Evolutionary conservation across 2,113 vertebrate species (phyloP).

Genomic region (Scopus umbretta): DNA sequence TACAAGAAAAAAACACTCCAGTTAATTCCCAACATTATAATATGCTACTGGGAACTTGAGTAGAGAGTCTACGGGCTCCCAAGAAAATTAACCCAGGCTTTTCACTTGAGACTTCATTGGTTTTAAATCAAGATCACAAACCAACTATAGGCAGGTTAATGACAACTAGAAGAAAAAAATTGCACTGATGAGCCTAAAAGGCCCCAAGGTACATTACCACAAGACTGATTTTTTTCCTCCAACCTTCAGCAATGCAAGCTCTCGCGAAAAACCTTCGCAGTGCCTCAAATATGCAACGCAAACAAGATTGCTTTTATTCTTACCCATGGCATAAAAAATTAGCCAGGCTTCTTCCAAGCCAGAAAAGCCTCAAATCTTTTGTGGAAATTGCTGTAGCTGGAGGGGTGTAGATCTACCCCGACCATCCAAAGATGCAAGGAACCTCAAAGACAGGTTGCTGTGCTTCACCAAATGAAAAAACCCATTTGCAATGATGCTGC

Average conservation of each 20-base stretch:
- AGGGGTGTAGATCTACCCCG: background rate
- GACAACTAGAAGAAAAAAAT: background rate
- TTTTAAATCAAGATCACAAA: constrained; percentile 12
- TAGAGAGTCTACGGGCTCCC: background rate
- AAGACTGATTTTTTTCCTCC: background rate
- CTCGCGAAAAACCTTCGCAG: background rate
- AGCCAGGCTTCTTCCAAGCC: background rate
- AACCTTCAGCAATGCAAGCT: background rate
- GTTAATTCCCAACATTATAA: background rate
- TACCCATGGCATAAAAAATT: background rate
- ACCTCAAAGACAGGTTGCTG: background rate
- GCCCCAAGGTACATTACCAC: background rate
- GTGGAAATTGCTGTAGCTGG: background rate
- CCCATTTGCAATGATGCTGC: background rate
- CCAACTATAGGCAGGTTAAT: background rate
- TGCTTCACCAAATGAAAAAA: background rate
- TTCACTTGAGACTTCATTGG: background rate
- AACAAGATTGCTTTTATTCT: background rate
- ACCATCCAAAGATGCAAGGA: background rate
- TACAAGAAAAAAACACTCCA: background rate
- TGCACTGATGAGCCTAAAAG: background rate
- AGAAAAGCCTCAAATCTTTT: background rate
- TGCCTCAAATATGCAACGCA: background rate
- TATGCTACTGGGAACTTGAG: background rate
- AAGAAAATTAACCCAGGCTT: background rate